phyloP scores from a whole-genome alignment of 2,888 invertebrate genomes.

The Calephelis perditalis region DNA sequence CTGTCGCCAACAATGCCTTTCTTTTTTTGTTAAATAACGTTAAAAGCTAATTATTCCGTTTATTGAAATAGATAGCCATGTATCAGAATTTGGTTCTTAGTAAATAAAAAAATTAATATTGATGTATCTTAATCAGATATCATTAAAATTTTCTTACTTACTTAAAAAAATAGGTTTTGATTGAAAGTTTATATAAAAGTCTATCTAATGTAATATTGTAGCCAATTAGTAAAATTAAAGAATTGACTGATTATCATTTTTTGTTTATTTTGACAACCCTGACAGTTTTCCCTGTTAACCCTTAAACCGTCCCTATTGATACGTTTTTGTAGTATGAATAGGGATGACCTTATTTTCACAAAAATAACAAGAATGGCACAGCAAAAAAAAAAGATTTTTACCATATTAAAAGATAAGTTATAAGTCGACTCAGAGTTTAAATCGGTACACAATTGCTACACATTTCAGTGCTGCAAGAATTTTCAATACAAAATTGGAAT shows the following conservation, averaged over 20 bases:
- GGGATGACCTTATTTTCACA: not conserved
- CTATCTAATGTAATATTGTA: not conserved
- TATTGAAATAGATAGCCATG: no score
- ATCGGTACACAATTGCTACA: conserved; percentile 5
- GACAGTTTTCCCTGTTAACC: not conserved
- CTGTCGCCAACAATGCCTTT: no score
- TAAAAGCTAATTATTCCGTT: no score
- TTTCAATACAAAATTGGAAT: not conserved
- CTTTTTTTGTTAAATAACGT: no score
- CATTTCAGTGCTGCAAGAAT: conserved; percentile 1
- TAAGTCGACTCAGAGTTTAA: conserved; percentile 1
- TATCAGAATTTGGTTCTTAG: no score
- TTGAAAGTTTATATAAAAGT: conserved; percentile 1
- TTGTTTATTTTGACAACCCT: not conserved
- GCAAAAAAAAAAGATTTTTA: conserved; percentile 3
- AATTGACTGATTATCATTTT: not conserved
- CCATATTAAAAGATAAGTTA: conserved; percentile 2
- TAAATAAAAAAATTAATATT: not conserved
- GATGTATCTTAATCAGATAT: not conserved
- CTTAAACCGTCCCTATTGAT: not conserved
- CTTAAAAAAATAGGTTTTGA: not conserved
- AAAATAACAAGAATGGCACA: conserved; percentile 2
- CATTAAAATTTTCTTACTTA: not conserved
- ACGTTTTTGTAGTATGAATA: not conserved
- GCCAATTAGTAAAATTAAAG: not conserved